These are phyloP conservation scores for Egretta garzetta DNA, from an alignment of 2,113 vertebrate genomes.

Conservation along the genomic window DNA sequence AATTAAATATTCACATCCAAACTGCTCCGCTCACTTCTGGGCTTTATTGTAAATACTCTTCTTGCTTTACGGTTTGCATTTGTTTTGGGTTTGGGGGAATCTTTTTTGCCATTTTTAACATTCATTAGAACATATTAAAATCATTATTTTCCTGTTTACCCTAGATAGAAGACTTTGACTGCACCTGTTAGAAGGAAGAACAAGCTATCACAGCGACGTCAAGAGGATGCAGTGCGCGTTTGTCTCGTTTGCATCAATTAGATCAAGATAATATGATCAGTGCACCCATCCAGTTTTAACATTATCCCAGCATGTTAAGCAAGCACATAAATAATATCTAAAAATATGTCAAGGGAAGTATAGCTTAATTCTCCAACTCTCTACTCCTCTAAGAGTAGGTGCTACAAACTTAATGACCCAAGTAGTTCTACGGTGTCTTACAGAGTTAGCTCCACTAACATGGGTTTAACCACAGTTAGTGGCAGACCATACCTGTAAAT, in stretches of 20 bases:
- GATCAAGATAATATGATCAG: not conserved
- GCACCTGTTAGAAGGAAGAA: not conserved
- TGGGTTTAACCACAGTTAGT: rapidly evolving
- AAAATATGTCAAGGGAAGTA: not conserved
- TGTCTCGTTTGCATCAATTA: not conserved
- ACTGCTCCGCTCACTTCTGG: not conserved
- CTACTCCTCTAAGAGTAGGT: not conserved
- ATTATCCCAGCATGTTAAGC: not conserved
- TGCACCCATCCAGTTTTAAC: not conserved
- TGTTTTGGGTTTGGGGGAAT: no score
- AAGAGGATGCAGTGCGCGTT: not conserved
- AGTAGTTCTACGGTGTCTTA: not conserved
- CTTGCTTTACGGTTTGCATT: not conserved
- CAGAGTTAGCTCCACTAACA: not conserved
- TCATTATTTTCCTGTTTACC: not conserved
- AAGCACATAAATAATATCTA: not conserved
- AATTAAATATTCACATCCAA: not conserved
- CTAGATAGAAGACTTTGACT: not conserved
- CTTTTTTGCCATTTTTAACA: not conserved
- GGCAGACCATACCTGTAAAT: not conserved
- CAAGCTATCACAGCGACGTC: not conserved
- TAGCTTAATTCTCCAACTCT: not conserved
- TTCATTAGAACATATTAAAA: not conserved
- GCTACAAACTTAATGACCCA: not conserved
- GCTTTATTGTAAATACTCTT: not conserved